A percentile compares a stretch with the other conserved stretches of the same genome.
These are phyloP conservation scores for Ormia ochracea DNA, from an alignment of 2,888 invertebrate genomes.

Conservation along the genomic window DNA sequence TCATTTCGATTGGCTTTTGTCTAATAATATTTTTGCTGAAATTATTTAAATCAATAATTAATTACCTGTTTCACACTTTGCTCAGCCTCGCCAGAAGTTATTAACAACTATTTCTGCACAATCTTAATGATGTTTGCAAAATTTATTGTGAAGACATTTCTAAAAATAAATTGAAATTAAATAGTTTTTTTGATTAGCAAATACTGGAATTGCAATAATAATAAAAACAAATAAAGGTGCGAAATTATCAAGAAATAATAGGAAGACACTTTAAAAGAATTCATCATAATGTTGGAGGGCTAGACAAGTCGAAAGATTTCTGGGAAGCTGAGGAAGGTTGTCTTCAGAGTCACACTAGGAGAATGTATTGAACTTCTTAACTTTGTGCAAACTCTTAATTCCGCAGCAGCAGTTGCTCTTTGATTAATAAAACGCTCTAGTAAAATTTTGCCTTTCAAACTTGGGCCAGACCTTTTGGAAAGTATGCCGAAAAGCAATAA, in stretches of 20 bases:
- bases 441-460: not conserved
- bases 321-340: too few species aligned
- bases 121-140: slow-evolving; percentile 34
- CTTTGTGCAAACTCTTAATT: too few species aligned
- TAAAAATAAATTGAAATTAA: not conserved
- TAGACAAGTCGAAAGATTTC: too few species aligned
- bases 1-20: too few species aligned
- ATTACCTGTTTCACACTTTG: slow-evolving; percentile 33
- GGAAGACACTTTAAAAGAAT: not conserved
- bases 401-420: too few species aligned
- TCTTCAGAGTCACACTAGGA: too few species aligned
- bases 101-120: not conserved
- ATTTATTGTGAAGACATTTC: not conserved
- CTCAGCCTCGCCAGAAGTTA: not conserved
- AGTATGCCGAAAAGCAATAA: not conserved
- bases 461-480: not conserved
- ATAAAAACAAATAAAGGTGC: not conserved
- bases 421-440: not conserved
- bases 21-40: too few species aligned
- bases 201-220: not conserved
- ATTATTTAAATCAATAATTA: too few species aligned
- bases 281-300: not conserved
- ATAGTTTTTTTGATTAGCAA: slow-evolving; percentile 16
- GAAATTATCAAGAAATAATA: not conserved
- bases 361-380: too few species aligned